Base-by-base conservation (phyloP, 2,888 invertebrate genomes). In the Sinotaia quadrata region DNA sequence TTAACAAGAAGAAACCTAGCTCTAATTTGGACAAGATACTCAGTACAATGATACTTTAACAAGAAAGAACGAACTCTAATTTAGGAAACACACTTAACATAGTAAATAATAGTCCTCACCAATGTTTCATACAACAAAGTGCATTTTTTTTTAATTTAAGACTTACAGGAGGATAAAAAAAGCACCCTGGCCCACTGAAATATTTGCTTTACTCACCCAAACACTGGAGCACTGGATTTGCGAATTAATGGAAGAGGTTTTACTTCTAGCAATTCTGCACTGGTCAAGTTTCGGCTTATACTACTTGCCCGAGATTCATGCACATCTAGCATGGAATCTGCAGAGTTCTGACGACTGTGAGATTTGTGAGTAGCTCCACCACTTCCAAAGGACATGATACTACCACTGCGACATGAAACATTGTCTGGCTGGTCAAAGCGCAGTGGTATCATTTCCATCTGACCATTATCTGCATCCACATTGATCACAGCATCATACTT, bases 331-430 rank as follows among this genome's bases (percentile, higher is more conserved):
- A 82, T 73, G 0, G 80, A 81, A 1, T 76, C 77, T 12, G 78
- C 78, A 33, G 79, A 80, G 72, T 78, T 81, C 62, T 81, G 80
- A 21, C 82, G 69, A 24, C 77, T 61, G 54, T 70, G 76, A 58
- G 78, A 78, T n/a, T 8, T 69, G 69, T 73, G 76, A 8, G 78
- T 59, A 8, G 80, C 78, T 34, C 78, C 77, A 12, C 73, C 73
- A 69, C 80, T 79, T 41, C 77, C 75, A 58, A 72, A 75, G 56
- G 75, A 44, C 8, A 69, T 2, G 72, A 73, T 60, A 47, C 56
- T 36, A 57, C 68, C 57, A 60, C 62, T 65, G 31, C 56, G 54
- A 44, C 65, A 56, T 7, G 65, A 65, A 33, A 44, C 56, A 34
- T 65, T 56, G 56, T 65, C 65, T 18, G 41, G 56, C 21, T 29